Conservation (phyloP, 1,140 invertebrate genomes). For the Drosophila ironensis region DNA sequence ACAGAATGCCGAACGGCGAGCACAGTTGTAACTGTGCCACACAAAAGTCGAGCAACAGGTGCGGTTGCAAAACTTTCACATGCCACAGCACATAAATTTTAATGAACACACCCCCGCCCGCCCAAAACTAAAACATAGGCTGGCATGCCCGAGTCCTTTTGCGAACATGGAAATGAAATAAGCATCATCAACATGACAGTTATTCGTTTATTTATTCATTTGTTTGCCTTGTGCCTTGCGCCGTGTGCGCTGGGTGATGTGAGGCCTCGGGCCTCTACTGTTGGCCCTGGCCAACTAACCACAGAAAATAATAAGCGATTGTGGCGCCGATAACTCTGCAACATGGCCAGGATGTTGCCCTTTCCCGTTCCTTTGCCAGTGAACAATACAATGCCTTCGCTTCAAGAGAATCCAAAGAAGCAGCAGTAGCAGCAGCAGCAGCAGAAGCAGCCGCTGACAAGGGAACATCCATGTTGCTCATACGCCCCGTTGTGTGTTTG, state of each 20-base stretch:
- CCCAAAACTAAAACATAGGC: slow-evolving; percentile 48
- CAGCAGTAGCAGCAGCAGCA: too few relatives aligned
- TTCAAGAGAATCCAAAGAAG: slow-evolving; percentile 8
- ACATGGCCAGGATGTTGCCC: slow-evolving; percentile 28
- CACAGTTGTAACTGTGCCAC: slow-evolving; percentile 28
- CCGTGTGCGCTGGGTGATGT: too few relatives aligned
- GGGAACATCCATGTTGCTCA: slow-evolving; percentile 29
- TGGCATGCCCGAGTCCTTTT: slow-evolving; percentile 49
- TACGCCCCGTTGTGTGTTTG: slow-evolving; percentile 61
- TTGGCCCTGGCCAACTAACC: slow-evolving; percentile 55
- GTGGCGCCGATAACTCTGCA: slow-evolving; percentile 58
- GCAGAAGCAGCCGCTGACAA: slow-evolving; percentile 7
- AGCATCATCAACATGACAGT: slow-evolving; percentile 56
- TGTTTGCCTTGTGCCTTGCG: slow-evolving; percentile 31
- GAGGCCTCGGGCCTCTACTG: background rate
- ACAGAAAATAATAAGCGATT: slow-evolving; percentile 64
- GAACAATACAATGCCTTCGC: slow-evolving; percentile 31
- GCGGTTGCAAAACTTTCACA: slow-evolving; percentile 55
- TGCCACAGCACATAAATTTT: slow-evolving; percentile 48
- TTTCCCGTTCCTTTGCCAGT: background rate
- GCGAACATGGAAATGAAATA: slow-evolving; percentile 63
- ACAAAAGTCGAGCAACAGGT: slow-evolving; percentile 57
- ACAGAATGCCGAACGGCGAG: background rate
- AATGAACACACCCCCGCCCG: slow-evolving; percentile 40
- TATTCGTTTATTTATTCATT: slow-evolving; percentile 72